phyloP scores from a whole-genome alignment of 1,140 invertebrate genomes.

The Periplaneta americana region DNA sequence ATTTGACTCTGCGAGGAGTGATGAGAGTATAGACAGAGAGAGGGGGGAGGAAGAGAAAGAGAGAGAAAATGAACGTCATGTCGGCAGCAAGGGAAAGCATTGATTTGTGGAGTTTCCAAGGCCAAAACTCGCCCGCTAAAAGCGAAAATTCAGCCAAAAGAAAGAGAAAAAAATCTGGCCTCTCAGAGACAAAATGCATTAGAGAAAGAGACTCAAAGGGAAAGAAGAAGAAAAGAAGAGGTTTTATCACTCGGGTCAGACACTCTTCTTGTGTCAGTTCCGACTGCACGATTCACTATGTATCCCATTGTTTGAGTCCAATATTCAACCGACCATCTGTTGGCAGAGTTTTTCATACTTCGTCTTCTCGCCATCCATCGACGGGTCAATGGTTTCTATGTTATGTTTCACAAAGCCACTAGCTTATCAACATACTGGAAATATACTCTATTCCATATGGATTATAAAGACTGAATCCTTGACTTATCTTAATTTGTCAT shows the following conservation, averaged over 20 bases:
- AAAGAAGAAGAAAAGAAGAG: not conserved
- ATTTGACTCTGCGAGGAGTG: not conserved
- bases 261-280: not conserved
- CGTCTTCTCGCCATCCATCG: no score
- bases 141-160: not conserved
- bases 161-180: not conserved
- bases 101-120: not conserved
- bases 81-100: not conserved
- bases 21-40: not conserved
- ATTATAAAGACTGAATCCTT: no score
- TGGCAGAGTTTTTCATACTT: not conserved
- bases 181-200: not conserved
- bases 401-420: no score
- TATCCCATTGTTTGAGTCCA: not conserved
- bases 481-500: no score
- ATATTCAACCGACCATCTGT: not conserved
- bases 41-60: not conserved
- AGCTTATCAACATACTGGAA: no score
- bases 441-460: no score
- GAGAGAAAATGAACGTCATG: not conserved
- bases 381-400: no score
- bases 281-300: no score
- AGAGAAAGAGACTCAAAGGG: not conserved
- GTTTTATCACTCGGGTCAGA: not conserved
- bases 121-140: not conserved